phyloP scores from a whole-genome alignment of 2,797 vertebrate genomes.

The Micrastur ruficollis region DNA sequence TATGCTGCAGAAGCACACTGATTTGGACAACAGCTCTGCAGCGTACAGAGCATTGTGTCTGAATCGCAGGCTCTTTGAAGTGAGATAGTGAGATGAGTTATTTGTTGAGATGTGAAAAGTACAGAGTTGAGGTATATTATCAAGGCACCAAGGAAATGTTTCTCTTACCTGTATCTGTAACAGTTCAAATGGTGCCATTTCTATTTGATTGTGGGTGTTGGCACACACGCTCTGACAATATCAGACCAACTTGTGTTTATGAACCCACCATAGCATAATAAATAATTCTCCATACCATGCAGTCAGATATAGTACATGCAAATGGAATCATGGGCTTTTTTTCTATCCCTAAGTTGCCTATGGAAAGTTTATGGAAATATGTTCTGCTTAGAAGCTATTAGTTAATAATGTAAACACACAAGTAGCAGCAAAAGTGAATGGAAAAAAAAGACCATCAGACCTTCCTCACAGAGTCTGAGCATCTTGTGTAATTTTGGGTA shows the following conservation, averaged over 20 bases:
- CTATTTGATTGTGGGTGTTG: too few relatives aligned
- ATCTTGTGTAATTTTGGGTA: neutral
- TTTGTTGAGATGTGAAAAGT: neutral
- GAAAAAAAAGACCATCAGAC: neutral
- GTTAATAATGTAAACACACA: neutral
- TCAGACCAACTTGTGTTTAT: neutral
- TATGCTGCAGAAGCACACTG: neutral
- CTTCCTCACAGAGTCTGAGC: neutral
- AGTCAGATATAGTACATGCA: neutral
- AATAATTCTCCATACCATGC: neutral
- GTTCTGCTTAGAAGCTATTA: neutral
- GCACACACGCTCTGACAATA: neutral
- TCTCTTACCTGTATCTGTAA: neutral
- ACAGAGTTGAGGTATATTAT: neutral
- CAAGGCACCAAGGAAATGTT: neutral
- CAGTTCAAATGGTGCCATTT: neutral
- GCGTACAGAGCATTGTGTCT: rapidly evolving
- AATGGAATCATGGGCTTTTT: neutral
- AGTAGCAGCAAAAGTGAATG: neutral
- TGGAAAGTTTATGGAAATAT: neutral
- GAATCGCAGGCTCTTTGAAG: neutral
- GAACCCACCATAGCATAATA: neutral
- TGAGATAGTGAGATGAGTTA: neutral
- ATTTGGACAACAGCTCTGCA: neutral
- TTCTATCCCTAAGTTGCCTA: neutral